These are phyloP conservation scores for Ceyx cyanopectus DNA, from an alignment of 2,113 vertebrate genomes.

Conservation along the genomic window DNA sequence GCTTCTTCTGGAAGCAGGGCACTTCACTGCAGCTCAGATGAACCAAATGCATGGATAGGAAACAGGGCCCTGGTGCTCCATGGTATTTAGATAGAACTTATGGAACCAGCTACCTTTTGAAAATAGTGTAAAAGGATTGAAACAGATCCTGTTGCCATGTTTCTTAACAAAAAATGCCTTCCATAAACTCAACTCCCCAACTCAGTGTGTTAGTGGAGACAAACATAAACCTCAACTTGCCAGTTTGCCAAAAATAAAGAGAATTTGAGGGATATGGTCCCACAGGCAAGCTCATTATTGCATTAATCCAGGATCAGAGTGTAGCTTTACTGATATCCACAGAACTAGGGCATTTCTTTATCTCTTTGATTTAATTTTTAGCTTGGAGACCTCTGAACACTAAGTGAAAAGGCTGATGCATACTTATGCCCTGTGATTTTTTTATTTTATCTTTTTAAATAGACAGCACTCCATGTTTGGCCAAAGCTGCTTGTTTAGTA, in stretches of 20 bases:
- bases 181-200: neutral
- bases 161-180: conserved; percentile 15
- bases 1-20: neutral
- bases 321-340: neutral
- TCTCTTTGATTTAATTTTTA: neutral
- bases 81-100: neutral
- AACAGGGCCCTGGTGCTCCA: neutral
- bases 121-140: neutral
- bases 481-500: neutral
- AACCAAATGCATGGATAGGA: neutral
- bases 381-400: neutral
- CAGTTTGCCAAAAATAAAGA: neutral
- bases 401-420: neutral
- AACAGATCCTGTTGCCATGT: conserved; percentile 8
- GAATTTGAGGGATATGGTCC: conserved; percentile 13
- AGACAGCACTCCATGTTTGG: neutral
- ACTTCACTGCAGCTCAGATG: neutral
- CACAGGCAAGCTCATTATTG: neutral
- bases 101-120: neutral
- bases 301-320: conserved; percentile 9
- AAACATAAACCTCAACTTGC: neutral
- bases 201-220: neutral
- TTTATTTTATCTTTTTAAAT: neutral
- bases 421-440: neutral
- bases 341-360: conserved; percentile 17